phyloP scores from a whole-genome alignment of 2,113 vertebrate species.

The Syrrhaptes paradoxus region DNA sequence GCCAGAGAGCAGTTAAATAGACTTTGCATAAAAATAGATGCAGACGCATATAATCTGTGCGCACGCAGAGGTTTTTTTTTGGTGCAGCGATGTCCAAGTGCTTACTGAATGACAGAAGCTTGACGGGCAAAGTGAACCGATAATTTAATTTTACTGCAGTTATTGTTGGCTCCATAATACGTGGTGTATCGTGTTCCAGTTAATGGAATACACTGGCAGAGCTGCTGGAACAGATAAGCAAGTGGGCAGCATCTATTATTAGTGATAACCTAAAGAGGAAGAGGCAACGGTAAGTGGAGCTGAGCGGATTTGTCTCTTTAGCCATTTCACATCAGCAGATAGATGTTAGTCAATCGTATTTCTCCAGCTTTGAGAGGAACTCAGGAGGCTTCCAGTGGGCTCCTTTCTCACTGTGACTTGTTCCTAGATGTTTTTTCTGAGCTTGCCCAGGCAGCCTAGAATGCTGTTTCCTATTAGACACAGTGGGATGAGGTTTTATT shows the following conservation, averaged over 20 bases:
- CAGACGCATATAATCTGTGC: neutral
- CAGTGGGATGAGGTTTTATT: neutral
- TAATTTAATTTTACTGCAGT: slow-evolving; percentile 25
- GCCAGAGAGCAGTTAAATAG: neutral
- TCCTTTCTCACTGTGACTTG: neutral
- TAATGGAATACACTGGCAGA: slow-evolving; percentile 15
- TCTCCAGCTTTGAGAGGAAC: neutral
- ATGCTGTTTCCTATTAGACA: neutral
- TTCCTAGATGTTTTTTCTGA: neutral
- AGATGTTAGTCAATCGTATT: neutral
- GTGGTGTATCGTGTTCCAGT: neutral
- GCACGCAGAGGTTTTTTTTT: neutral
- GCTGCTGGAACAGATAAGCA: neutral
- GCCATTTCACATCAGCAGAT: neutral
- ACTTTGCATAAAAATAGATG: neutral
- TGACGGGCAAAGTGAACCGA: neutral
- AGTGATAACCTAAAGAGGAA: neutral
- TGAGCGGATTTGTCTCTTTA: neutral
- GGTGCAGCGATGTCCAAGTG: neutral
- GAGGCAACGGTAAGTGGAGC: neutral
- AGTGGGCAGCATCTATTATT: neutral
- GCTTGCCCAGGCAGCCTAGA: neutral
- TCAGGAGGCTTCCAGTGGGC: neutral
- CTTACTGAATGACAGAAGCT: neutral
- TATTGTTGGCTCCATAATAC: neutral